Conservation (phyloP, 2,113 vertebrate genomes). For the Scomber scombrus region DNA sequence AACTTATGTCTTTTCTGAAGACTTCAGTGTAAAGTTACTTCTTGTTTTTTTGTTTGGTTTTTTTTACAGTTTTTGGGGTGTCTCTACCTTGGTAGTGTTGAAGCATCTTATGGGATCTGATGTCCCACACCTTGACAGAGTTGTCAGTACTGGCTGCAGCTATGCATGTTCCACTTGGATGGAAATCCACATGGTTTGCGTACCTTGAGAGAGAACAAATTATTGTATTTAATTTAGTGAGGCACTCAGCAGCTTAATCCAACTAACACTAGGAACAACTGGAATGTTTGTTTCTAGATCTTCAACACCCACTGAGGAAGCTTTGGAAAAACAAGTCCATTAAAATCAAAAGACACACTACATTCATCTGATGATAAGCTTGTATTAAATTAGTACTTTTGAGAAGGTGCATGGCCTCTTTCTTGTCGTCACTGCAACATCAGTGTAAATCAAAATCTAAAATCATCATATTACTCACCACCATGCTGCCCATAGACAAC, state of each 20-base stretch:
- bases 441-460: neutral
- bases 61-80: neutral
- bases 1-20: constrained; percentile 3
- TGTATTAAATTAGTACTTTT: neutral
- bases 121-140: constrained; percentile 96
- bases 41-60: no score
- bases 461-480: neutral
- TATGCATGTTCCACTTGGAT: constrained; percentile 93
- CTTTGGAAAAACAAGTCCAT: neutral
- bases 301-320: neutral
- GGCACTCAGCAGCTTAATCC: neutral
- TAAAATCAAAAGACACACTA: neutral
- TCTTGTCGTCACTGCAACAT: neutral
- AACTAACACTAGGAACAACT: neutral
- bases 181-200: constrained; percentile 93
- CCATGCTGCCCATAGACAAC: neutral
- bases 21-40: neutral
- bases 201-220: constrained; percentile 81
- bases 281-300: neutral
- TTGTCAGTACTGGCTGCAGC: constrained; percentile 92
- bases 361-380: neutral
- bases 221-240: neutral
- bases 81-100: constrained; percentile 94
- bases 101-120: constrained; percentile 93
- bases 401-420: neutral